Evolutionary conservation across 2,888 invertebrate species (phyloP), one percentile per base, ranked within the genome.

Genomic region (Serrognathus titanus): DNA sequence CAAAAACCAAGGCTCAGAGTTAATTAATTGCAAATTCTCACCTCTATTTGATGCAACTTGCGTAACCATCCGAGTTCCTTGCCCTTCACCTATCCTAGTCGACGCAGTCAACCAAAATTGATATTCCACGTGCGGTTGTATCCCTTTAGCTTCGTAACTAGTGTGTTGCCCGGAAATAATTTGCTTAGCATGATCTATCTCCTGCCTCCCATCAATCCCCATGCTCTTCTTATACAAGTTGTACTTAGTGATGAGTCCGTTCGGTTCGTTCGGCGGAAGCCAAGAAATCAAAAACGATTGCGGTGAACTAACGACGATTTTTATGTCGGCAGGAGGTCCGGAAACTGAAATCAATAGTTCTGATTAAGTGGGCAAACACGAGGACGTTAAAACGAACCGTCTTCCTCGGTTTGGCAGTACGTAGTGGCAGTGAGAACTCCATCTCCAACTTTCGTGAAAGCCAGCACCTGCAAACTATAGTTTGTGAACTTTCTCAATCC

Each of bases 81-180:
- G 87, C 0, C 91, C 90, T 72, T 90, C 90, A 0, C 91, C 91
- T 40, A 89, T 85, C 36, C 86, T 80, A 0, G 90, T 91, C 3
- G 85, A 87, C 1, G 89, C 90, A 0, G 89, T 88, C 16, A 91
- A 87, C 85, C 89, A 88, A 72, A 89, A 90, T 69, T 89, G 88
- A 71, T 90, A 90, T 68, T 88, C 88, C 52, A 86, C 84, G 61
- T 86, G 85, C 7, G 84, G 83, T 69, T 86, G 85, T 31, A 89
- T 78, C 45, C 83, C 83, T 66, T 85, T 88, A 2, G 85, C 84
- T 71, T 88, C 88, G 66, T 84, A 87, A 56, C 80, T 82, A 2
- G 83, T 83, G 65, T 85, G 85, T 62, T 85, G 83, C 1, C 85
- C 83, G 2, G 85, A 83, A 51, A 88, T 76, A 20, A 82, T 85